Percentiles rank a stretch among this genome's conserved stretches.
phyloP scores from a whole-genome alignment of 92 coral and sea anemone genomes.

The Blastomussa wellsi region DNA sequence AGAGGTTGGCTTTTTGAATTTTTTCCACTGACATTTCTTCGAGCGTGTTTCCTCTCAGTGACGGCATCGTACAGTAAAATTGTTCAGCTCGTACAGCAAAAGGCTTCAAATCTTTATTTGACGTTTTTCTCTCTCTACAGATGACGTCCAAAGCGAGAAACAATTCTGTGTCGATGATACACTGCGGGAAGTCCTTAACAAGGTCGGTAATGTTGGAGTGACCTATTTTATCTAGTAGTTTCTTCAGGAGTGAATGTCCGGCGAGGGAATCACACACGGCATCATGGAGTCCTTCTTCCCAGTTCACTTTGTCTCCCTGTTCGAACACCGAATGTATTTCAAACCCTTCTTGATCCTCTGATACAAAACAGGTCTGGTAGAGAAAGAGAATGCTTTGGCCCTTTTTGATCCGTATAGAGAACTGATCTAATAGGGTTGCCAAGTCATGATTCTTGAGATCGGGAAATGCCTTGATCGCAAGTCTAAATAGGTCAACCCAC shows the following conservation, averaged over 20 bases:
- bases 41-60: slow-evolving; percentile 2
- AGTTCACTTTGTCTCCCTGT: slow-evolving; percentile 19
- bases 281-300: slow-evolving; percentile 38
- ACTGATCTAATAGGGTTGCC: slow-evolving; percentile 2
- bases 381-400: slow-evolving; percentile 1
- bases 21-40: background rate
- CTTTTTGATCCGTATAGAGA: slow-evolving; percentile 24
- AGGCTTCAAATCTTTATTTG: slow-evolving; percentile 28
- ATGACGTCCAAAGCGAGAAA: slow-evolving; percentile 28
- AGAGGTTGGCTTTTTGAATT: background rate
- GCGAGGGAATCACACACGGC: slow-evolving; percentile 52
- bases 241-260: slow-evolving; percentile 33
- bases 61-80: slow-evolving; percentile 23
- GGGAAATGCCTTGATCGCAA: slow-evolving; percentile 40
- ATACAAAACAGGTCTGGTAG: background rate
- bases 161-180: slow-evolving; percentile 40
- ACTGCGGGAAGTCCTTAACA: slow-evolving; percentile 19
- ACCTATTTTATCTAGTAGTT: slow-evolving; percentile 1
- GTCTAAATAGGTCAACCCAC: slow-evolving; percentile 49
- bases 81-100: slow-evolving; percentile 35
- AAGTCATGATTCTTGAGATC: background rate
- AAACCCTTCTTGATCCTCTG: background rate
- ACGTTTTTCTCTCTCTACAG: background rate
- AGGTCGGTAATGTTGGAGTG: slow-evolving; percentile 25
- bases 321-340: slow-evolving; percentile 3